Conservation (phyloP, 2,797 vertebrate genomes). For the Hydrolagus colliei region DNA sequence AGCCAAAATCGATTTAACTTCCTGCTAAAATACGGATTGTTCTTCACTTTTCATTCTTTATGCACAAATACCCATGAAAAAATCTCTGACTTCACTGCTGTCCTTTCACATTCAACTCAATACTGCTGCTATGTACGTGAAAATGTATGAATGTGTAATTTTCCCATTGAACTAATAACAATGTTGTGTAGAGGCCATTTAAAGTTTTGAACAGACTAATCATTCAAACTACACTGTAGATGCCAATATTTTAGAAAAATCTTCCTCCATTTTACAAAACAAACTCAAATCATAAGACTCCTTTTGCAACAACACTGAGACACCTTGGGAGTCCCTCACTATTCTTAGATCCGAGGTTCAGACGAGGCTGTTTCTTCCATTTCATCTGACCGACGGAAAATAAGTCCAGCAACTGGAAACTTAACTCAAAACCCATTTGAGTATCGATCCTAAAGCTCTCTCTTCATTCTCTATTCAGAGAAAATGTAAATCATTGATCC, state of each 20-base stretch:
- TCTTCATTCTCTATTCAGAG: background rate
- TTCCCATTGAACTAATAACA: background rate
- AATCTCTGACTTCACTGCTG: background rate
- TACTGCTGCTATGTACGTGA: too few species aligned
- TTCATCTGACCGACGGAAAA: too few species aligned
- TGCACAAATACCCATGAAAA: background rate
- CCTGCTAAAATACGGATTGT: too few species aligned
- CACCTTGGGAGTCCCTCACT: background rate
- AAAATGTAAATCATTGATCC: background rate
- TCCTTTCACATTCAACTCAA: conserved; percentile 3
- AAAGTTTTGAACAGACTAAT: background rate
- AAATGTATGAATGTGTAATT: background rate
- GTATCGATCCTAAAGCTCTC: background rate
- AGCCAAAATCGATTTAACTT: background rate
- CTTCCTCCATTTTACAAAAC: background rate
- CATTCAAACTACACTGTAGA: background rate
- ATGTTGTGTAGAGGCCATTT: too few species aligned
- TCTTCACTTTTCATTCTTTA: background rate
- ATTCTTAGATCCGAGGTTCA: background rate
- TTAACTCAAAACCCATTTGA: background rate
- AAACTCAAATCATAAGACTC: background rate
- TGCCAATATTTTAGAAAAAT: background rate
- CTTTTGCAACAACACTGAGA: background rate
- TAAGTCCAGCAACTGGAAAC: background rate
- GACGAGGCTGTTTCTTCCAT: background rate